Evolutionary conservation across 37 sponge, comb jelly and placozoan species (phyloP), one percentile per base, ranked within the genome.

Genomic region (Halichondria panicea): DNA sequence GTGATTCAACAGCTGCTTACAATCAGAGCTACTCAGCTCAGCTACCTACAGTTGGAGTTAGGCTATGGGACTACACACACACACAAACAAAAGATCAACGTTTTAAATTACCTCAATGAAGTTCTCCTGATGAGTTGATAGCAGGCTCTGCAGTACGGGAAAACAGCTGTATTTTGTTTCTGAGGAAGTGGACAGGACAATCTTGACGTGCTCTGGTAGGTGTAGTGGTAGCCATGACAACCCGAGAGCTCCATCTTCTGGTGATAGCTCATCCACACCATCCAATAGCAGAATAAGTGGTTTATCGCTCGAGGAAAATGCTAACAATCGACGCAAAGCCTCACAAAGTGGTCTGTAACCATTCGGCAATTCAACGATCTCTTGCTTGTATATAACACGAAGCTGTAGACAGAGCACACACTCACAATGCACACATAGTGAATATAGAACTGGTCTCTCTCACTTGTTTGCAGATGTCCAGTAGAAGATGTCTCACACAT

Each of bases 391-490:
- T 31, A 83, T 61, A 22, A 33, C 31, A 4, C 59, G 24, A 12
- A 81, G 28, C 82, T 81, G 55, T 44, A 48, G 22, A 43, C 4
- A 24, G 28, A 18, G 11, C 18, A 9, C 32, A 9, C 28, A 61
- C 28, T 7, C 27, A 8, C 41, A 70, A 70, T n/a, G 24, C 35
- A 72, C 31, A 31, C 13, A 25, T 35, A 31, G 74, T 38, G 12
- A 50, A 27, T 35, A 50, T 13, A 55, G 22, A 37, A 18, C 56
- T 12, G 13, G 3, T 31, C 74, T 4, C 8, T 42, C 67, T 24
- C 52, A 89, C 85, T 73, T 92, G 93, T 53, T 80, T 56, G 50
- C 93, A 89, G 43, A 93, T 82, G 32, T 88, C 87, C 43, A 62
- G 55, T 32, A 93, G 66, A 18, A 65, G 55, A 52, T 46, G 58